Conservation (phyloP, 2,113 vertebrate species). For the Acinonyx jubatus region DNA sequence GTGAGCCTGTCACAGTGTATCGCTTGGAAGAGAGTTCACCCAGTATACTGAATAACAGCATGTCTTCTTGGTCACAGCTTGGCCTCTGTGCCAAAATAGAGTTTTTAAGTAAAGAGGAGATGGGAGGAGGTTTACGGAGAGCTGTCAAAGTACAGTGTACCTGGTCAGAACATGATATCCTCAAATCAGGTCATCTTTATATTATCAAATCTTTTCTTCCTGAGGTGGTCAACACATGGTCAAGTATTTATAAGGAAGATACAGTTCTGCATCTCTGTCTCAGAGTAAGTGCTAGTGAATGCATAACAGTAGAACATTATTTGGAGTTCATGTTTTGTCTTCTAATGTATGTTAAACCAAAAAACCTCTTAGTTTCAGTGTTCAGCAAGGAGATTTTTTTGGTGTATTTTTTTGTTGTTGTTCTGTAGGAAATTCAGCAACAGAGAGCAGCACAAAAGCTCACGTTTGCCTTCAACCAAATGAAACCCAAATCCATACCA, state of each 20-base stretch:
- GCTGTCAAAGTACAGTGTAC: constrained; percentile 98
- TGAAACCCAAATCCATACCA: constrained; percentile 97
- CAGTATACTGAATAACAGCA: constrained; percentile 98
- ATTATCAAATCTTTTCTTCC: constrained; percentile 99
- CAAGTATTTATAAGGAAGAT: constrained; percentile 97
- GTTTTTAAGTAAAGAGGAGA: constrained; percentile 99
- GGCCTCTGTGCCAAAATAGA: constrained; percentile 99
- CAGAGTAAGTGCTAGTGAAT: constrained; percentile 88
- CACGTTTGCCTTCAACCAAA: constrained; percentile 98
- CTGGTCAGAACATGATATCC: constrained; percentile 97
- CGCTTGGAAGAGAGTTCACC: constrained; percentile 98
- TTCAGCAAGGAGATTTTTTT: neutral
- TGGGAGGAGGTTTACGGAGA: constrained; percentile 96
- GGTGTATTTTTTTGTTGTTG: neutral
- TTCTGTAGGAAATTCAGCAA: constrained; percentile 96
- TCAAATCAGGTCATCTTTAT: constrained; percentile 97
- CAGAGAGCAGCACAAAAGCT: constrained; percentile 98
- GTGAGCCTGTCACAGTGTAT: constrained; percentile 98
- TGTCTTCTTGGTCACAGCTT: constrained; percentile 99
- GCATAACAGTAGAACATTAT: neutral
- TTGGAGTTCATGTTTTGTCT: constrained; percentile 31
- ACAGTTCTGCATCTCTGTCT: constrained; percentile 98
- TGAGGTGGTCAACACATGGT: constrained; percentile 97
- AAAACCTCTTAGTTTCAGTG: constrained; percentile 34
- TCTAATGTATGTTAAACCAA: neutral